Evolutionary conservation across 2,797 vertebrate species (phyloP), one percentile per base, ranked within the genome.

Genomic region (Erethizon dorsatum): DNA sequence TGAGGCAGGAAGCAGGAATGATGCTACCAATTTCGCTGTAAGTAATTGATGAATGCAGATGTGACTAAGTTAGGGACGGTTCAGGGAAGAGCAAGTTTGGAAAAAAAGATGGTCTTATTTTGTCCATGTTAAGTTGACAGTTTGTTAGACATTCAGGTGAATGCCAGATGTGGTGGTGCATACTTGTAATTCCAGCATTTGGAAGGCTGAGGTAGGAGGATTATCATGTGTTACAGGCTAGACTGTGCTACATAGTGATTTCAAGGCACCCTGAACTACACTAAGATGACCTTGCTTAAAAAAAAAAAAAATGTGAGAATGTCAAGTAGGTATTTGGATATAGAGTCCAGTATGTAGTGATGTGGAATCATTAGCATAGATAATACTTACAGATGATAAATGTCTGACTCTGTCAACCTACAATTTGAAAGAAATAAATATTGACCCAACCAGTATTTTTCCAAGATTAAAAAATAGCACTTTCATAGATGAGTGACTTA

Each of bases 111-210:
- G 3, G 56, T 90, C 6, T 5, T 47, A 10, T 63, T 71, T 90
- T 86, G 24, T 18, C 54, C 17, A 50, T n/a, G 11, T 71, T 12
- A 71, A 56, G 18, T 87, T 83, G 3, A 41, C 69, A 61, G 47
- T 47, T 90, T 92, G 71, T 94, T 71, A 83, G 45, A 92, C n/a
- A 61, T 69, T 37, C 33, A 83, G 61, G 20, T 86, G 26, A 50
- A 94, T 28, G 71, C 20, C 41, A 15, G 45, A 28, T 14, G 41
- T 47, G 41, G 24, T 75, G 24, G 6, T 28, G 6, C 41, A 31
- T 15, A 13, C 13, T 8, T 75, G 26, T 50, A 75, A 47, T 28
- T 6, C 5, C 45, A 47, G 41, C 24, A 75, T 15, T 28, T 15
- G 24, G 45, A 45, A 50, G 73, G 73, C 73, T 47, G 26, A 75